These are phyloP conservation scores for Saxidomus purpurata DNA, from an alignment of 1,140 invertebrate species.

Conservation along the genomic window DNA sequence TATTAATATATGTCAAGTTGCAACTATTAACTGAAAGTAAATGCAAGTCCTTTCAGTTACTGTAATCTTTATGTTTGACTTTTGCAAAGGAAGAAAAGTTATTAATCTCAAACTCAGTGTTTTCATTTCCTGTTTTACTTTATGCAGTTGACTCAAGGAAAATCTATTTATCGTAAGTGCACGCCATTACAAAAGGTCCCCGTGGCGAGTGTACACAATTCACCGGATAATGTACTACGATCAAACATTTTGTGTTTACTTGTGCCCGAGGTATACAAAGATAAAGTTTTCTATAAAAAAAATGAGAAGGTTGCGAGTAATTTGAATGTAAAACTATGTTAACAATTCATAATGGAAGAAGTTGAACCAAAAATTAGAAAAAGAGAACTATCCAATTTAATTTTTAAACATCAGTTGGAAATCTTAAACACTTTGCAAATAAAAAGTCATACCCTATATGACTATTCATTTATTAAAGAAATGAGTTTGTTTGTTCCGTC, in stretches of 20 bases:
- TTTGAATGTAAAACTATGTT: too few relatives aligned
- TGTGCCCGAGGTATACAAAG: background rate
- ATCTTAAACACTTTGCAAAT: too few relatives aligned
- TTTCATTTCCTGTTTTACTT: constrained; percentile 44
- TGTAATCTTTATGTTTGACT: background rate
- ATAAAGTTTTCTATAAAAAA: constrained; percentile 5
- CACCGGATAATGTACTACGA: constrained; percentile 13
- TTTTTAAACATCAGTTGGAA: too few relatives aligned
- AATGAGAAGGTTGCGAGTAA: background rate
- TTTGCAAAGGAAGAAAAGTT: constrained; percentile 13
- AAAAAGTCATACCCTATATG: too few relatives aligned
- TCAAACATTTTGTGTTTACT: constrained; percentile 8
- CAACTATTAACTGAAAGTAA: too few relatives aligned
- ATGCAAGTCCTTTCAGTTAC: background rate
- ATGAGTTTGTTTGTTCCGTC: too few relatives aligned
- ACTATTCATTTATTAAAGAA: too few relatives aligned
- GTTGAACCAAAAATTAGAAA: too few relatives aligned
- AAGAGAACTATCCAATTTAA: too few relatives aligned
- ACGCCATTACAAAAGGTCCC: background rate
- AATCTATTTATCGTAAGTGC: constrained; percentile 4
- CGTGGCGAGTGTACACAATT: background rate
- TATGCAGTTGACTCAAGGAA: background rate
- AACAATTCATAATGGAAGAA: too few relatives aligned
- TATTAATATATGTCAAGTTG: too few relatives aligned
- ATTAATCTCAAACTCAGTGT: constrained; percentile 13